A percentile compares a stretch with the other conserved stretches of the same genome.
Evolutionary conservation across 2,797 vertebrate genomes (phyloP).

Genomic region (Basileuterus tristriatus): DNA sequence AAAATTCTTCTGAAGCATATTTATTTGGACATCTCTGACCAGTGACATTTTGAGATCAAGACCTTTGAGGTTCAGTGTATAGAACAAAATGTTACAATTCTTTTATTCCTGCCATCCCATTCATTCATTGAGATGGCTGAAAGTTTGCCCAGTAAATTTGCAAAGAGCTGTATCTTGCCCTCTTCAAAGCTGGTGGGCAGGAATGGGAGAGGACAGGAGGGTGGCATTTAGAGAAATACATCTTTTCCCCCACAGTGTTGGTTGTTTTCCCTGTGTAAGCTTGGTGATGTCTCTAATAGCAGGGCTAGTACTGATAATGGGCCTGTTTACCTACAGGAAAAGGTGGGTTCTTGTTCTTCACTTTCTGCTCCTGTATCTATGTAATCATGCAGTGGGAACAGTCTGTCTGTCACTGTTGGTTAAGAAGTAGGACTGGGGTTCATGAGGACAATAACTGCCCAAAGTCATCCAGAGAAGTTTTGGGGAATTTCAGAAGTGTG

Average conservation of each 20-base stretch:
- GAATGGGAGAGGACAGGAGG: not conserved
- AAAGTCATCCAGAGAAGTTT: not conserved
- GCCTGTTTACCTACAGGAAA: not conserved
- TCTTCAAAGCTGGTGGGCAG: not conserved
- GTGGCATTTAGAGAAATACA: not conserved
- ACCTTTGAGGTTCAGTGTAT: conserved; percentile 1
- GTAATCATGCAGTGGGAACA: not conserved
- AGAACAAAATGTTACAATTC: not conserved
- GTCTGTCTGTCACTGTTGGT: not conserved
- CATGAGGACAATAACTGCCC: not conserved
- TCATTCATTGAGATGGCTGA: conserved; percentile 16
- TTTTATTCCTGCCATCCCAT: not conserved
- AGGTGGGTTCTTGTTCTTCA: not conserved
- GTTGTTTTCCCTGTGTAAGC: not conserved
- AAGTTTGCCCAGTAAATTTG: not conserved
- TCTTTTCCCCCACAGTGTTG: not conserved
- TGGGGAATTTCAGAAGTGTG: not conserved
- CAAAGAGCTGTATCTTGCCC: not conserved
- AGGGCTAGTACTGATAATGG: not conserved
- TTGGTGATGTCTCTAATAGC: not conserved
- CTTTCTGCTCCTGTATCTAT: not conserved
- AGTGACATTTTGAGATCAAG: conserved; percentile 61
- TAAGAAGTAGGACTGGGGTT: not conserved
- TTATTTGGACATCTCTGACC: conserved; percentile 42
- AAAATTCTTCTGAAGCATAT: conserved; percentile 33